Base-by-base conservation (phyloP, 2,797 vertebrate species). In the Brotula barbata region DNA sequence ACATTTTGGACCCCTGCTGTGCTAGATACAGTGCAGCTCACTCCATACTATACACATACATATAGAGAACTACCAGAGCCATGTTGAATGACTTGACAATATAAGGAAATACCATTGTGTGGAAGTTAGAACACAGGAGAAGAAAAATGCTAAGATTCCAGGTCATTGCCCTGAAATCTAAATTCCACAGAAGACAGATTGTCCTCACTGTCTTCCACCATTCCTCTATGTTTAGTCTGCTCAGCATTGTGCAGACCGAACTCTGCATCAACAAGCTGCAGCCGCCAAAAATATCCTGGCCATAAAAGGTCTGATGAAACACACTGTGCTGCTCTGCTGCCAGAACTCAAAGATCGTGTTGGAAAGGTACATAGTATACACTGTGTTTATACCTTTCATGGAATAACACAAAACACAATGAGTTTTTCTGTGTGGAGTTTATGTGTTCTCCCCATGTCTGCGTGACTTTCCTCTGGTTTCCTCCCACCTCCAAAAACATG, bases 251-350 rank as follows among this genome's bases (percentile, higher is more conserved):
- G 63, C 56, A 67, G 78, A 71, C 73, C 50, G 31, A 71, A 70
- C 58, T 58, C 70, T 60, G 56, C 60, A 67, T 75, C 80, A 81
- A 68, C 82, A 68, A 53, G 46, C 60, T 22, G 73, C 39, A 55
- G 78, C 39, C 53, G 78, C 75, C 82, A 73, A 57, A 77, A 83
- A 80, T 64, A 80, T 71, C 75, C 75, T 75, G 55, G 48, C 89
- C 84, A 83, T 89, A 89, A 71, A 85, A 83, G 87, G 86, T 25
- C 60, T 8, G 58, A 56, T 55, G 68, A 73, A 68, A 76, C 64
- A 59, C 21, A 13, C 40, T 8, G 60, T 43, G 33, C 20, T 42
- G 37, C 49, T 40, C 20, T 42, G 37, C 49, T 40, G 13, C 39
- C 23, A 3, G 34, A 40, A 14, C 22, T 17, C 11, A 11, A 25